phyloP scores from a whole-genome alignment of 53 echinoderm and acorn worm species.

The Crossaster papposus region DNA sequence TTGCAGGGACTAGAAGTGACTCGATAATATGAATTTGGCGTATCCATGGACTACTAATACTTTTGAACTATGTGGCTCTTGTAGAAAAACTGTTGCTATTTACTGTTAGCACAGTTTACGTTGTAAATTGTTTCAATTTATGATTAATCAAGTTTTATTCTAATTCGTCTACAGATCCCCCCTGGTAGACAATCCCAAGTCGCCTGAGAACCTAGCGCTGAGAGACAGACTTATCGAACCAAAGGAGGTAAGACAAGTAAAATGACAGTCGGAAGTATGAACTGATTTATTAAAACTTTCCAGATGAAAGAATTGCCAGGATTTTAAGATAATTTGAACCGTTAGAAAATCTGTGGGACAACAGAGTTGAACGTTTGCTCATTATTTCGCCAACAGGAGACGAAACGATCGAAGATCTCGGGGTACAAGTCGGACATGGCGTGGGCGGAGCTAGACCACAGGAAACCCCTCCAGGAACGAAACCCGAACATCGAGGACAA shows the following conservation, averaged over 20 bases:
- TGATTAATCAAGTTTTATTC: background rate
- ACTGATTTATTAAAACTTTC: no score
- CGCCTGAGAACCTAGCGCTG: conserved; percentile 62
- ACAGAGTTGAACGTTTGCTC: background rate
- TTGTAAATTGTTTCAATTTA: background rate
- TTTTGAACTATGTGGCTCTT: no score
- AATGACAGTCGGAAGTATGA: no score
- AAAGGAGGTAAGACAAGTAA: conserved; percentile 1
- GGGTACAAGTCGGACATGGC: conserved; percentile 59
- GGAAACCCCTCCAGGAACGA: conserved; percentile 24
- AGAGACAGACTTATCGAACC: conserved; percentile 44
- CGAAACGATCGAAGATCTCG: conserved; percentile 10
- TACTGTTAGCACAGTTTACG: background rate
- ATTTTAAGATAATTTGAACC: no score
- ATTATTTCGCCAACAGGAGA: conserved; percentile 7
- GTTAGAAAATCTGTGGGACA: background rate
- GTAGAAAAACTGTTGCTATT: background rate
- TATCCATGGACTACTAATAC: no score
- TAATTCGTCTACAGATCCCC: conserved; percentile 58
- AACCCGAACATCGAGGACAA: background rate
- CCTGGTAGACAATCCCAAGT: conserved; percentile 13
- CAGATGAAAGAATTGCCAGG: no score
- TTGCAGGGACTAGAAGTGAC: no score
- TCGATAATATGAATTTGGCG: no score
- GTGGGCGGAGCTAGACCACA: conserved; percentile 56